Evolutionary conservation across 2,797 vertebrate genomes (phyloP).

Genomic region (Siniperca undulata): DNA sequence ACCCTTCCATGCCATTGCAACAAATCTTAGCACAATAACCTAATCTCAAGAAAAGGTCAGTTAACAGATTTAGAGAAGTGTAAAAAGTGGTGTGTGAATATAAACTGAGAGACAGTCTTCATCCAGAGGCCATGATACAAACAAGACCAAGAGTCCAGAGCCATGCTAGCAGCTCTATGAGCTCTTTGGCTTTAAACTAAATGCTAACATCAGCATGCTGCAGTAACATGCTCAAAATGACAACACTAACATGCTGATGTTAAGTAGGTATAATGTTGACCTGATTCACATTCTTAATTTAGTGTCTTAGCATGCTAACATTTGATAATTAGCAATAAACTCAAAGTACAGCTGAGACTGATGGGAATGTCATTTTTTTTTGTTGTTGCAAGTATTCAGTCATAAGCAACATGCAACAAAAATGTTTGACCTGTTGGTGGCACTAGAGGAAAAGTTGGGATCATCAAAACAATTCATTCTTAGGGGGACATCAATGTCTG

Average conservation of each 20-base stretch:
- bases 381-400: no score
- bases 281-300: not conserved
- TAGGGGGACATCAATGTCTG: not conserved
- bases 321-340: not conserved
- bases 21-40: not conserved
- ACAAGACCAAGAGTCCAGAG: no score
- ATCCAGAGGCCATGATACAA: not conserved
- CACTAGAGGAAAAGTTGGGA: not conserved
- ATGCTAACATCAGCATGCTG: not conserved
- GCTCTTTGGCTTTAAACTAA: not conserved
- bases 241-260: not conserved
- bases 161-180: no score
- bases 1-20: not conserved
- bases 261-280: not conserved
- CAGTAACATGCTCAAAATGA: no score
- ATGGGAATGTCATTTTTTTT: no score
- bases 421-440: not conserved
- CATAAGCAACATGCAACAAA: not conserved
- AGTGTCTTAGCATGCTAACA: not conserved
- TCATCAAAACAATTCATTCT: not conserved
- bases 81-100: not conserved
- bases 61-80: not conserved
- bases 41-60: not conserved
- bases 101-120: not conserved
- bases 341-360: not conserved